phyloP scores from a whole-genome alignment of 92 coral and sea anemone genomes.

The Pocillopora meandrina region DNA sequence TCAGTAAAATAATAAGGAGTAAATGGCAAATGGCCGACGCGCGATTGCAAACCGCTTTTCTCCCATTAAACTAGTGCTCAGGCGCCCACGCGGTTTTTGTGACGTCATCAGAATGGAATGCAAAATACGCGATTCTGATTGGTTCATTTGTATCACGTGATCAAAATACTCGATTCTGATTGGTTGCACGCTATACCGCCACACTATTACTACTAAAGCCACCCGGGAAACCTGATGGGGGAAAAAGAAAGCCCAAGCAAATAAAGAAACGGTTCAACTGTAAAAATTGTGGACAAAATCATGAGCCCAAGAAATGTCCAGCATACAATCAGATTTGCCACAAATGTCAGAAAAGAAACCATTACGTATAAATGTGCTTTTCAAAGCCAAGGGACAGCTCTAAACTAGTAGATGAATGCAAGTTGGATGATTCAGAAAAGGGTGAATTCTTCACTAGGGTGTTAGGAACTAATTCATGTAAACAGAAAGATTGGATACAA shows the following conservation, averaged over 20 bases:
- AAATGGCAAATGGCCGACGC: too few relatives aligned
- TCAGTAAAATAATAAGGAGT: too few relatives aligned
- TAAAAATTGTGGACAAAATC: conserved; percentile 4
- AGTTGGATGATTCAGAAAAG: conserved; percentile 21
- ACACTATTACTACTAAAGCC: neutral
- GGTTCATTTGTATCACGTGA: too few relatives aligned
- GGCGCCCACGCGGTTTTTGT: too few relatives aligned
- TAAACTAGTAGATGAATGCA: neutral
- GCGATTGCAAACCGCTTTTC: too few relatives aligned
- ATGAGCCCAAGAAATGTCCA: neutral
- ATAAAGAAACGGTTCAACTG: conserved; percentile 2
- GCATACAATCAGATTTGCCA: conserved; percentile 11
- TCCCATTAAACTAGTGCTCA: too few relatives aligned
- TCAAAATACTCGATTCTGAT: too few relatives aligned
- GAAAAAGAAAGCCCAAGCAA: neutral
- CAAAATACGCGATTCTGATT: too few relatives aligned
- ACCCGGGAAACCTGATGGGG: neutral
- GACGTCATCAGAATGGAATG: too few relatives aligned
- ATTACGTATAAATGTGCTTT: conserved; percentile 4
- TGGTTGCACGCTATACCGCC: too few relatives aligned
- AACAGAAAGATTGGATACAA: conserved; percentile 36
- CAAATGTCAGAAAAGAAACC: conserved; percentile 15
- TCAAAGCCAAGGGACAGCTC: conserved; percentile 3
- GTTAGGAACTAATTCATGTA: neutral
- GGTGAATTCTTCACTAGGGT: too few relatives aligned